Evolutionary conservation across 2,113 vertebrate genomes (phyloP).

Genomic region (Salvelinus fontinalis): DNA sequence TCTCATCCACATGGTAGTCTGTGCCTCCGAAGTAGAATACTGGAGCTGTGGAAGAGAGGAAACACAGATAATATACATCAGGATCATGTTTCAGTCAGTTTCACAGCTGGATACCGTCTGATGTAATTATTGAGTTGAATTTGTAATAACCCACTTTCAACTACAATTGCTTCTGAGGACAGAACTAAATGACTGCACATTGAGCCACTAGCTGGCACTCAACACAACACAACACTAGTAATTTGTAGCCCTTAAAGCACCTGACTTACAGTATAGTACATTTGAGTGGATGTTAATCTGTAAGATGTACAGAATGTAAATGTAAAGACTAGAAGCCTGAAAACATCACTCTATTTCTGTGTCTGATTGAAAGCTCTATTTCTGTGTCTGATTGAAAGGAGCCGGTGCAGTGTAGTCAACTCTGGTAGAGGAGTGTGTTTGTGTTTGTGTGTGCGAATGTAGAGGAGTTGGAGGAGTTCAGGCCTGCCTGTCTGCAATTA

Average conservation of each 20-base stretch:
- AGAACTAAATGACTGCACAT: conserved; percentile 38
- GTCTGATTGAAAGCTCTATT: not conserved
- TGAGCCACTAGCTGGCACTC: conserved; percentile 38
- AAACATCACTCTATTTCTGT: conserved; percentile 10
- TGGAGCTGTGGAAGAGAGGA: conserved; percentile 74
- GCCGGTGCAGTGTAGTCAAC: conserved; percentile 13
- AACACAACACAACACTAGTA: conserved; percentile 34
- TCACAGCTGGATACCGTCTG: conserved; percentile 34
- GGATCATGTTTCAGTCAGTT: conserved; percentile 43
- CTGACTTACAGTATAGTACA: conserved; percentile 29
- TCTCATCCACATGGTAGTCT: conserved; percentile 85
- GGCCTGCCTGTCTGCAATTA: conserved; percentile 71
- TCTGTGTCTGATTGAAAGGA: conserved; percentile 28
- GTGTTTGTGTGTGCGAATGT: conserved; percentile 57
- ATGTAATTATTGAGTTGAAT: conserved; percentile 48
- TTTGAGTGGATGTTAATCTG: conserved; percentile 5
- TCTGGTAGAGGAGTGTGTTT: conserved; percentile 54
- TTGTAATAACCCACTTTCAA: conserved; percentile 39
- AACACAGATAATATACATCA: conserved; percentile 28
- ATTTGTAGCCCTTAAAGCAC: conserved; percentile 54
- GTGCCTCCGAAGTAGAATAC: conserved; percentile 85
- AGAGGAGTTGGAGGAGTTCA: conserved; percentile 43
- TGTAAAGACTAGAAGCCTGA: conserved; percentile 12
- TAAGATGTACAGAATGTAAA: conserved; percentile 7
- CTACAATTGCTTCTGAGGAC: conserved; percentile 51